phyloP scores from a whole-genome alignment of 2,797 vertebrate species.

The Poeciliopsis turneri region DNA sequence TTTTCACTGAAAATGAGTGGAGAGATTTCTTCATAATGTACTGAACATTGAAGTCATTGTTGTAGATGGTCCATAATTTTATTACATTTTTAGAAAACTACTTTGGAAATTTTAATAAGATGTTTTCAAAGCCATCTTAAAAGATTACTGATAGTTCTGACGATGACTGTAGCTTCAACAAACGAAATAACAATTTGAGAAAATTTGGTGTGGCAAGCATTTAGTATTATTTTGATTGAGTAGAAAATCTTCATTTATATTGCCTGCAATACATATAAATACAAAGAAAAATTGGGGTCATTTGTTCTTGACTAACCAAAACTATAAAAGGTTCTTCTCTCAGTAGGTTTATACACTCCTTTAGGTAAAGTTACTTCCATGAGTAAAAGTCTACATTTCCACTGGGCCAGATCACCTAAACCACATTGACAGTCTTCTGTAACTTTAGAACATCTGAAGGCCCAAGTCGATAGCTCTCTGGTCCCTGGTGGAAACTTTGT shows the following conservation, averaged over 20 bases:
- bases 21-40: background rate
- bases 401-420: conserved; percentile 76
- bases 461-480: conserved; percentile 60
- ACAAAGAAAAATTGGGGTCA: background rate
- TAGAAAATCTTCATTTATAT: no score
- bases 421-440: conserved; percentile 74
- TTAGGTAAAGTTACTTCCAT: conserved; percentile 76
- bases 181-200: no score
- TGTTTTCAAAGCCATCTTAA: no score
- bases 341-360: conserved; percentile 52
- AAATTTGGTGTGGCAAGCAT: no score
- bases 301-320: conserved; percentile 15
- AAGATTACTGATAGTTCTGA: no score
- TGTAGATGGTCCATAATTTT: background rate
- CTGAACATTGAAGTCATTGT: background rate
- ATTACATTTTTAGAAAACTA: background rate
- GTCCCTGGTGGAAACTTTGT: conserved; percentile 60
- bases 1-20: background rate
- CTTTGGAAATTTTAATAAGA: no score
- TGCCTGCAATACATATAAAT: no score
- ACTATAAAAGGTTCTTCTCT: conserved; percentile 31
- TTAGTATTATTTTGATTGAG: no score
- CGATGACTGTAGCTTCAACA: no score
- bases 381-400: conserved; percentile 79
- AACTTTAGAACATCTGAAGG: conserved; percentile 75